Base-by-base conservation (phyloP, 2,797 vertebrate genomes). In the Syngnathus rostellatus region DNA sequence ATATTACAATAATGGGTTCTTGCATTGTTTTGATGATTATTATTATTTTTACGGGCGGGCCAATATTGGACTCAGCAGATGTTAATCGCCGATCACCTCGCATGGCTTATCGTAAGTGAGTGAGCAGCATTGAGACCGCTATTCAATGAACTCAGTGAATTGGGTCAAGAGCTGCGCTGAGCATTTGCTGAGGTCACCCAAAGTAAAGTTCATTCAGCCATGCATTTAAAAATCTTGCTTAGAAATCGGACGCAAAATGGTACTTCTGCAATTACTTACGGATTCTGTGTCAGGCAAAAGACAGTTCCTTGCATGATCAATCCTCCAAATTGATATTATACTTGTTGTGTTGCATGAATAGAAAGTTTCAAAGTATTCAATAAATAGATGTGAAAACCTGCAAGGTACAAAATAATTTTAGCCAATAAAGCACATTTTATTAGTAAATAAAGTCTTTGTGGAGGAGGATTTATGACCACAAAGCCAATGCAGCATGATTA, bases 71-170 rank as follows among this genome's bases (percentile, higher is more conserved):
- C 17, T 60, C 41, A 62, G 60, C 25, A 37, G 31, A 48, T 62
- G 63, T 51, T 11, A 17, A 43, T 17, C 2, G 59, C 46, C 39
- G 51, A 67, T 63, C 21, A 37, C 46, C 57, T 58, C 40, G 67
- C 73, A 73, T 72, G 72, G 68, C 67, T 73, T 9, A n/a, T 37
- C 64, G 68, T 79, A 45, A 45, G 41, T 41, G 60, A 25, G 60
- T 41, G 25, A 45, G 11, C 21, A 17, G 41, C 11, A n/a, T 68
- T 16, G 62, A 77, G 70, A 80, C 72, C 67, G 57, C 64, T 46
- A 19, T 72, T 57, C 45, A 63, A 61, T 57, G n/a, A 31, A 77
- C 59, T 73, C 67, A 23, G 19, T n/a, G 39, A 62, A 37, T 38
- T 62, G n/a, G 19, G 45, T 63, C 9, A 0, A 9, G 16, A 17